phyloP scores from a whole-genome alignment of 2,797 vertebrate genomes.

The Bradypodion pumilum region DNA sequence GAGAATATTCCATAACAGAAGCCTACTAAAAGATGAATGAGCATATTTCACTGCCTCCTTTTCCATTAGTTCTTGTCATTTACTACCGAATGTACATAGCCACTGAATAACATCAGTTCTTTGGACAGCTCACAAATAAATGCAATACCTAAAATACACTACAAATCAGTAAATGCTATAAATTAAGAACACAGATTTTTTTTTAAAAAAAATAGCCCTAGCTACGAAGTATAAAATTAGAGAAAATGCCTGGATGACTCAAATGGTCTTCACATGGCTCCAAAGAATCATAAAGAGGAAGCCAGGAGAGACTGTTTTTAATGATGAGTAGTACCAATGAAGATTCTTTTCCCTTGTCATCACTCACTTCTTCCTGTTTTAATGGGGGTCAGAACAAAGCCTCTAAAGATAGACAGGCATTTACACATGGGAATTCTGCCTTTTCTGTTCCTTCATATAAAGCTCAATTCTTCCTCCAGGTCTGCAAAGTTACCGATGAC shows the following conservation, averaged over 20 bases:
- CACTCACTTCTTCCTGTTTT: not conserved
- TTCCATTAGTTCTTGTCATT: not conserved
- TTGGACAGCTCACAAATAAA: not conserved
- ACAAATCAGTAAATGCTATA: not conserved
- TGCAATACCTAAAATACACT: not conserved
- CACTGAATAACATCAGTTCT: not conserved
- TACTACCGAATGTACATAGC: too few relatives aligned
- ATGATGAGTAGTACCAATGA: not conserved
- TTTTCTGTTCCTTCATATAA: not conserved
- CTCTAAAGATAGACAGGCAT: not conserved
- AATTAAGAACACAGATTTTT: not conserved
- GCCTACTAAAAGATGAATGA: not conserved
- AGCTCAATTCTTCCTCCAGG: not conserved
- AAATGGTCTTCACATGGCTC: not conserved
- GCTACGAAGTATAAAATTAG: not conserved
- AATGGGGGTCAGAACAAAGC: not conserved
- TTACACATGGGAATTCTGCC: not conserved
- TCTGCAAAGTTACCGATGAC: not conserved
- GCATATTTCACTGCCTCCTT: not conserved
- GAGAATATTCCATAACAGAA: not conserved
- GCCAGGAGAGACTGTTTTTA: not conserved
- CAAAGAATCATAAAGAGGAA: not conserved
- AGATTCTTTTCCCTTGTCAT: not conserved
- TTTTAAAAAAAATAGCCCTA: too few relatives aligned
- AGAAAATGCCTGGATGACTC: not conserved